Evolutionary conservation across 2,113 vertebrate genomes (phyloP).

Genomic region (Lepidothrix coronata): DNA sequence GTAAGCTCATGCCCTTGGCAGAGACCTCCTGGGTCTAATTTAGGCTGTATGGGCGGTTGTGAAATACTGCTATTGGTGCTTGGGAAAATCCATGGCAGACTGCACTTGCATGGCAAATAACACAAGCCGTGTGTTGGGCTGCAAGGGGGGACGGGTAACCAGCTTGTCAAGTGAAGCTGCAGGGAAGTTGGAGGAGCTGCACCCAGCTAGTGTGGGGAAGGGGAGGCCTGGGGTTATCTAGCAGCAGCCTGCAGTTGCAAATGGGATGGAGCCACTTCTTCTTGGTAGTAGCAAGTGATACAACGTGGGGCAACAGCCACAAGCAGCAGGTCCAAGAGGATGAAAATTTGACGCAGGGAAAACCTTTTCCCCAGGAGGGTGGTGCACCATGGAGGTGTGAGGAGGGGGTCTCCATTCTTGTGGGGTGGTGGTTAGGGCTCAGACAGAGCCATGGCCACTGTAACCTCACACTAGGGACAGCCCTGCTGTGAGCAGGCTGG

Average conservation of each 20-base stretch:
- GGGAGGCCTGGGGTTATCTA: neutral
- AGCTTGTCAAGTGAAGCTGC: neutral
- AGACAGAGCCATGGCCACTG: neutral
- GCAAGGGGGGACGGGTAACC: neutral
- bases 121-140: neutral
- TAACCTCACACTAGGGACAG: neutral
- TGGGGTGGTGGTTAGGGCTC: neutral
- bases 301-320: neutral
- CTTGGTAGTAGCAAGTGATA: neutral
- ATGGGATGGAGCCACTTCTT: neutral
- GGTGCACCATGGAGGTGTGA: accelerated
- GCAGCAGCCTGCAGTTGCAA: neutral
- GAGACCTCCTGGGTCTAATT: neutral
- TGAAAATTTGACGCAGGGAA: neutral
- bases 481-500: neutral
- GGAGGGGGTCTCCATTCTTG: neutral
- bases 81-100: neutral
- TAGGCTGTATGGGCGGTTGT: accelerated
- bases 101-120: neutral
- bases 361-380: neutral
- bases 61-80: neutral
- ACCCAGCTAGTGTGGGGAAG: neutral
- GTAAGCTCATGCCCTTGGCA: neutral
- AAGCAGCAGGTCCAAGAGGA: neutral
- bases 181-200: neutral